Base-by-base conservation (phyloP, 2,113 vertebrate genomes). In the Ondatra zibethicus region DNA sequence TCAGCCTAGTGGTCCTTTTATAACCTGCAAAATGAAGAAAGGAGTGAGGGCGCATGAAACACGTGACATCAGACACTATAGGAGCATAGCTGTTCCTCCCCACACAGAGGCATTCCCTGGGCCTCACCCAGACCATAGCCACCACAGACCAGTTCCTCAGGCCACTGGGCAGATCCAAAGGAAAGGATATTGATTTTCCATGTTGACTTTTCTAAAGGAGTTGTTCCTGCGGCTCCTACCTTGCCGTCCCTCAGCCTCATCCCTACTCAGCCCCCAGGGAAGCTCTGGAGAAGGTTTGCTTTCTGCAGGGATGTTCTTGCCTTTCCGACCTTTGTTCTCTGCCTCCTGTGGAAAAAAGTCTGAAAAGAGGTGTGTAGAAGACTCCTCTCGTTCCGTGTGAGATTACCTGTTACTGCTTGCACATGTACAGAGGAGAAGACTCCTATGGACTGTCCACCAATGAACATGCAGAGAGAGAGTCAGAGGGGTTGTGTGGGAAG, bases 1-100 rank as follows among this genome's bases (percentile, higher is more conserved):
- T 70, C 77, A 58, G 96, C 95, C 77, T 88, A 3, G 10, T 89
- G 96, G 92, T 88, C n/a, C 92, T 97, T 95, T 88, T 55, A 68
- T 61, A 65, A 95, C 77, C 93, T 86, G 82, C 0, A 0, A 81
- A 97, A 81, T 47, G 82, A 97, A 50, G 97, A 94, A 10, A 50
- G 19, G 42, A 81, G 70, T 36, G 1, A 0, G 91, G 65, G 61
- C 55, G 55, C 68, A 33, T 36, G 52, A 63, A 65, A 50, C 76
- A 8, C 16, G 27, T 27, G 9, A 16, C 14, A 31, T 2, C 31
- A 13, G 72, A 36, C 58, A 42, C 45, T 19, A 25, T 4, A 66
- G 50, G 4, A n/a, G 27, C 16, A 6, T 3, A 5, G 12, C 55
- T 4, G 13, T 21, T 9, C 7, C 2, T 45, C 11, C 10, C 3